Base-by-base conservation (phyloP, 1,140 invertebrate genomes). In the Brachionus plicatilis region DNA sequence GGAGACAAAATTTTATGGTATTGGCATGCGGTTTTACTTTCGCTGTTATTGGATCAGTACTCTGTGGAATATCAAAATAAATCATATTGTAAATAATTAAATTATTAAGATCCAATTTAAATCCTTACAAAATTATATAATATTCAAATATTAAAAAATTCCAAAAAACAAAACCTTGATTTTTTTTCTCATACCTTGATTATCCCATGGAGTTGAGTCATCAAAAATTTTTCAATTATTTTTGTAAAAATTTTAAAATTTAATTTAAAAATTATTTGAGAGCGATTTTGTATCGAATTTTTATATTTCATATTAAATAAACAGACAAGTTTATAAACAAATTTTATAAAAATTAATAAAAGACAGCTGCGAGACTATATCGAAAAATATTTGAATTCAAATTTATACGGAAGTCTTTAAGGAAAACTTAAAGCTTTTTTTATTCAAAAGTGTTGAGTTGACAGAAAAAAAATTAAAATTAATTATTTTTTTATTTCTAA, bases 51-150 rank as follows among this genome's bases (percentile, higher is more conserved):
- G 79, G 79, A 65, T 82, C 79, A 41, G 60, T 82, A 1, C 33
- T 82, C 2, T 82, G 53, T 82, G 79, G 79, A 11, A 41, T 82
- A 45, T 82, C 79, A 8, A 82, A 82, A 68, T 82, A 27, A 82
- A 41, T 20, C 65, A 12, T 65, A 50, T 50, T 76, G 41, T 75
- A 75, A 43, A 75, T 43, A 75, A 70, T 70, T 70, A 12, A 37
- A 70, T n/a, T 2, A 70, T 37, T 9, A 37, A 41, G 11, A 41
- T 37, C n/a, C 5, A n/a, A 33, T 70, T 70, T 70, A 24, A 41
- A 70, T 70, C 37, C 14, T 70, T 14, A 47, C 45, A 47, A 47
- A 47, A 14, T 47, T 47, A 14, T 47, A 47, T 12, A 47, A 53
- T 53, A 53, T 53, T 20, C 17, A 60, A 60, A 20, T 60, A 60